Conservation (phyloP, 2,113 vertebrate species). For the Myiozetetes cayanensis region DNA sequence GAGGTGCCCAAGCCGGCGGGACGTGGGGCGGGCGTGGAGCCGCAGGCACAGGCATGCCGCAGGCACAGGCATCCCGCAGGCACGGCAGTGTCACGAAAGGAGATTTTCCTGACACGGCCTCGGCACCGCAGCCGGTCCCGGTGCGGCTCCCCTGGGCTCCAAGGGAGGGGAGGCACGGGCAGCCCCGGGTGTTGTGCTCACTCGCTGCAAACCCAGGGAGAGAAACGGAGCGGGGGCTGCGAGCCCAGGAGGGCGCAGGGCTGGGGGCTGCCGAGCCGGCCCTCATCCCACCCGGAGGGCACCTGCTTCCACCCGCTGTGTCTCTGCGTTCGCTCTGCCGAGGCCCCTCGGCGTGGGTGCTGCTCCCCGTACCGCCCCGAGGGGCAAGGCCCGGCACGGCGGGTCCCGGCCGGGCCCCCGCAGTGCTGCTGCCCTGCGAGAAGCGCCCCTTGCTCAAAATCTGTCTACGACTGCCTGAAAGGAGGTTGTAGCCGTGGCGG, state of each 20-base stretch:
- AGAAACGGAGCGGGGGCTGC: not conserved
- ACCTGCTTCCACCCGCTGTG: not conserved
- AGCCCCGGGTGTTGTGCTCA: not conserved
- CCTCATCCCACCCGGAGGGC: not conserved
- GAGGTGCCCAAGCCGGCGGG: not conserved
- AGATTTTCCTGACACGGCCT: not conserved
- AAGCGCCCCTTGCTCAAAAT: not conserved
- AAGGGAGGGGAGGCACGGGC: not conserved
- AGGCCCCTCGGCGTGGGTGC: no score
- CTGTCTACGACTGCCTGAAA: not conserved
- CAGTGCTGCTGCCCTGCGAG: not conserved
- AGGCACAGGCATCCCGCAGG: no score
- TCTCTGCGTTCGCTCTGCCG: not conserved
- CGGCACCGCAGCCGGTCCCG: fast-evolving
- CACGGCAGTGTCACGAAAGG: no score
- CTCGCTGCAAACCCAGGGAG: no score
- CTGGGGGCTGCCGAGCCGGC: not conserved
- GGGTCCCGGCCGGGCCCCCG: not conserved
- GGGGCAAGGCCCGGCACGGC: fast-evolving
- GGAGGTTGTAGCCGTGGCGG: not conserved
- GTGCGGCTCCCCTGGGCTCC: not conserved
- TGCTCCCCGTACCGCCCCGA: not conserved
- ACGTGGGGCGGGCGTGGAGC: fast-evolving
- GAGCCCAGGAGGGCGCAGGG: no score
- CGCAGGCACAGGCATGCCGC: no score